Conservation (phyloP, 2,797 vertebrate genomes). For the Syngnathus acus region DNA sequence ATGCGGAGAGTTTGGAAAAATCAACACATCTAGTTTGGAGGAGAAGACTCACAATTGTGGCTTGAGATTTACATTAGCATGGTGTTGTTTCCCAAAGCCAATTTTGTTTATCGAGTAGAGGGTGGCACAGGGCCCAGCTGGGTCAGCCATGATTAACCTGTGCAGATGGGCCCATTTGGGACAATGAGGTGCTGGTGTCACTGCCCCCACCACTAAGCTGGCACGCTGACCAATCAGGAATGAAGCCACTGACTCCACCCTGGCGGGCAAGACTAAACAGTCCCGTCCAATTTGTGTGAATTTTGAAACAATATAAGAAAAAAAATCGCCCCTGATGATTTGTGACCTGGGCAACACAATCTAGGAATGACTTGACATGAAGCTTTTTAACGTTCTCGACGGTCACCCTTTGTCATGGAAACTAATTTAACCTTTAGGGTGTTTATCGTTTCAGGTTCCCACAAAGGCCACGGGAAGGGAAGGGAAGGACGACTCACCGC, state of each 20-base stretch:
- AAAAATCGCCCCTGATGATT: too few relatives aligned
- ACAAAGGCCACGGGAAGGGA: background rate
- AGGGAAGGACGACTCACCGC: slow-evolving; percentile 70
- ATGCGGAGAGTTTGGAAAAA: background rate
- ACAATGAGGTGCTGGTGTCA: slow-evolving; percentile 20
- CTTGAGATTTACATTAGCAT: background rate
- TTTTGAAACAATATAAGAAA: background rate
- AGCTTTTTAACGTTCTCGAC: background rate
- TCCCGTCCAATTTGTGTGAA: background rate
- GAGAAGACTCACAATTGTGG: too few relatives aligned
- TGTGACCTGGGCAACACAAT: background rate
- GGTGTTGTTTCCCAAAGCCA: slow-evolving; percentile 15
- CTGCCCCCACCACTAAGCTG: slow-evolving; percentile 39
- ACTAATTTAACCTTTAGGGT: background rate
- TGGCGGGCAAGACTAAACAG: background rate
- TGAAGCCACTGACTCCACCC: slow-evolving; percentile 17
- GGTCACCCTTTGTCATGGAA: background rate
- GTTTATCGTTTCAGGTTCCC: background rate
- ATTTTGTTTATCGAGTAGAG: slow-evolving; percentile 13
- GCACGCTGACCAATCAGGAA: slow-evolving; percentile 33
- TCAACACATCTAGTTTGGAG: background rate
- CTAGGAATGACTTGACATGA: background rate
- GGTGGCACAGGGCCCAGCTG: slow-evolving; percentile 49
- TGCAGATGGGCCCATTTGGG: slow-evolving; percentile 63
- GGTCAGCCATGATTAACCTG: slow-evolving; percentile 66